Conservation (phyloP, 2,113 vertebrate genomes). For the Myotis brandtii region DNA sequence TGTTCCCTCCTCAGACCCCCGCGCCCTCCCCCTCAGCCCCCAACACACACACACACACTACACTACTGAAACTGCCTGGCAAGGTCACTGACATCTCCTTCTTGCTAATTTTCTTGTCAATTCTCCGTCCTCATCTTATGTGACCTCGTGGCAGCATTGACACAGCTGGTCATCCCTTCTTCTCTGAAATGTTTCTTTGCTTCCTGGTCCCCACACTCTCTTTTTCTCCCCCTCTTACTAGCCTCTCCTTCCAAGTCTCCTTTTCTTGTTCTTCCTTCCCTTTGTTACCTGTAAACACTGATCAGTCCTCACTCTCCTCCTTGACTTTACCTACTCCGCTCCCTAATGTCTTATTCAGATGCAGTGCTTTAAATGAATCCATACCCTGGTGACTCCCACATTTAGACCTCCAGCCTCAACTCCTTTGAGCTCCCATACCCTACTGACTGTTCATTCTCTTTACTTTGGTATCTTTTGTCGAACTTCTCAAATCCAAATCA, state of each 20-base stretch:
- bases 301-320: background rate
- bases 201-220: background rate
- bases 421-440: background rate
- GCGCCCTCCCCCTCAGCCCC: fast-evolving
- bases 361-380: background rate
- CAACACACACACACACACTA: background rate
- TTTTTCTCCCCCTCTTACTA: background rate
- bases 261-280: background rate
- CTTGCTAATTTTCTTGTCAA: background rate
- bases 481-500: background rate
- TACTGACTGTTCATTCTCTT: background rate
- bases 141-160: background rate
- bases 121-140: background rate
- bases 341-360: background rate
- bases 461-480: background rate
- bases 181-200: background rate
- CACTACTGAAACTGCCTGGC: background rate
- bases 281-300: background rate
- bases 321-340: background rate
- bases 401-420: background rate
- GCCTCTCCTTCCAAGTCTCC: background rate
- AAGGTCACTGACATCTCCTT: background rate
- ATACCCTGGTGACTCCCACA: background rate
- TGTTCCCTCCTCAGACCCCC: background rate
- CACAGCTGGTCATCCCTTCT: background rate